phyloP scores from a whole-genome alignment of 2,888 invertebrate species.

The Hypomecis atomaria region DNA sequence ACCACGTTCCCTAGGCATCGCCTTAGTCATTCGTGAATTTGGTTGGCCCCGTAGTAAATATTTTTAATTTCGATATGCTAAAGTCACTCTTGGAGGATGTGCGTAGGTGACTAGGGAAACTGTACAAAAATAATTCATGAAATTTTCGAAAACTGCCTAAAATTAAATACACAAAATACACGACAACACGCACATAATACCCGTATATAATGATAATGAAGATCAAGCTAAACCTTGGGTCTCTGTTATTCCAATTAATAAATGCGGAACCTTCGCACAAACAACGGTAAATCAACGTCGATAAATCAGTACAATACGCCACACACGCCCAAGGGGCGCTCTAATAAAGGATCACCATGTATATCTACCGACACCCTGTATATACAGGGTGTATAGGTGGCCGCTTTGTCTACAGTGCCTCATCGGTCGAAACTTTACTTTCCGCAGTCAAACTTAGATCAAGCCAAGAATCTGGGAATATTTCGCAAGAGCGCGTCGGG shows the following conservation, averaged over 20 bases:
- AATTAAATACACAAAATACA: no score
- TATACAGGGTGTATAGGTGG: slow-evolving; percentile 55
- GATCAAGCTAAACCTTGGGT: neutral
- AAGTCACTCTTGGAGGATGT: no score
- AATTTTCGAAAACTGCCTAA: no score
- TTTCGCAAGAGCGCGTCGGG: slow-evolving; percentile 36
- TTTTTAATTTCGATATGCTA: no score
- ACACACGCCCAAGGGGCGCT: slow-evolving; percentile 57
- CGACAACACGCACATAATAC: no score
- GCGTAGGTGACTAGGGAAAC: no score
- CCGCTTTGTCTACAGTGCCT: slow-evolving; percentile 72
- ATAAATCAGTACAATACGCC: slow-evolving; percentile 63
- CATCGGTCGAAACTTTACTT: slow-evolving; percentile 79
- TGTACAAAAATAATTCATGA: no score
- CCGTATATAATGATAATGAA: neutral
- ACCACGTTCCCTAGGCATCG: no score
- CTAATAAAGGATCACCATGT: slow-evolving; percentile 66
- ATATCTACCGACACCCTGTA: slow-evolving; percentile 23
- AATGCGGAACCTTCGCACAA: slow-evolving; percentile 23
- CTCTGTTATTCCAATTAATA: slow-evolving; percentile 23
- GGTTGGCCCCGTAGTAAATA: no score
- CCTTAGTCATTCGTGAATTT: no score
- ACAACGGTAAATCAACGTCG: slow-evolving; percentile 41
- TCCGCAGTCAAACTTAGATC: slow-evolving; percentile 81
- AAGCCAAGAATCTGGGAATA: slow-evolving; percentile 62